Evolutionary conservation across 1,140 invertebrate species (phyloP), one percentile per base, ranked within the genome.

Genomic region (Drosophila sturtevanti): DNA sequence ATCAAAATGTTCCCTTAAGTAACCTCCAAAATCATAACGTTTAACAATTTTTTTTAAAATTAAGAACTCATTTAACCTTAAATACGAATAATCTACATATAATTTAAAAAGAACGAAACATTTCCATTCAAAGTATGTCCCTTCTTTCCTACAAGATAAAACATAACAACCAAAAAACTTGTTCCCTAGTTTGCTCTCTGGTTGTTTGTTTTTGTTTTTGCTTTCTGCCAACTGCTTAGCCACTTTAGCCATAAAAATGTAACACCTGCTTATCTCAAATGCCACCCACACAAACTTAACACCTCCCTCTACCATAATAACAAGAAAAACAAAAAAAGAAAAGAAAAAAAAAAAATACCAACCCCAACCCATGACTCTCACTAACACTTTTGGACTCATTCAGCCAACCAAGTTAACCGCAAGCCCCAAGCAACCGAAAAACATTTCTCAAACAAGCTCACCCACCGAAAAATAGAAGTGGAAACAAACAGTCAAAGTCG

Each of bases 241-340:
- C 75, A 87, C 75, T 87, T 87, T 67, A 35, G 71, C 68, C 75
- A 78, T 87, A 86, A 87, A 86, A 86, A 86, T 86, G 62, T 82
- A 86, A 86, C 82, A 86, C 82, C 82, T 86, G 82, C 84, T 86
- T 87, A 86, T 87, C 82, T 81, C 44, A 24, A 67, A 58, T 71
- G 21, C 62, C 56, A 65, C 64, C 34, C 66, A 12, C 11, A 14
- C 14, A 48, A 48, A 14, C n/a, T 31, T 31, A 31, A 31, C 1
- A 31, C 27, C 2, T 4, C 27, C 27, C 7, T 31, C 24, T 24
- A 24, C 24, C 24, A 24, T n/a, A n/a, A n/a, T n/a, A n/a, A n/a
- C 59, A 37, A 21, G 14, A 35, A 22, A 54, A n/a, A 12, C 48
- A 63, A 14, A 21, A 11, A 52, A 60, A 38, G 34, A 41, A 60